A percentile compares a stretch with the other conserved stretches of the same genome.
phyloP scores from a whole-genome alignment of 1,140 invertebrate genomes.

The Charaxes varanes region DNA sequence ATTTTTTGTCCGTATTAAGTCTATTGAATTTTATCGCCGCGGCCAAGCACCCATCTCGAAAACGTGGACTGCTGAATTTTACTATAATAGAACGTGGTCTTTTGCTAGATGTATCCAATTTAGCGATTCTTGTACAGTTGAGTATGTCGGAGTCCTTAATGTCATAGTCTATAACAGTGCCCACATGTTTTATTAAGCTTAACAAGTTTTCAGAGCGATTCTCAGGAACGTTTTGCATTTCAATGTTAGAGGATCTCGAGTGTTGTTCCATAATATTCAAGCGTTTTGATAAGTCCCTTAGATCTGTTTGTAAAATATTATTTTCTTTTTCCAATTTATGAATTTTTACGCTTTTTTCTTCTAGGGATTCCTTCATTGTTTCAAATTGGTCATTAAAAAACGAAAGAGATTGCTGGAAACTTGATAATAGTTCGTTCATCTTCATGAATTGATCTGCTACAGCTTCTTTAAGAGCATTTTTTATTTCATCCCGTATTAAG shows the following conservation, averaged over 20 bases:
- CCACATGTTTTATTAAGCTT: constrained; percentile 1
- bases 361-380: constrained; percentile 1
- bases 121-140: not conserved
- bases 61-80: no score
- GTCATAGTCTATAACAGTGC: constrained; percentile 1
- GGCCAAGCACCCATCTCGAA: constrained; percentile 1
- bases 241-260: constrained; percentile 5
- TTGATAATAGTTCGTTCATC: constrained; percentile 1
- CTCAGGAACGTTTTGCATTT: no score
- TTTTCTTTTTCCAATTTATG: constrained; percentile 7
- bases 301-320: not conserved
- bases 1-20: not conserved
- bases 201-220: constrained; percentile 7
- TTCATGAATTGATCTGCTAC: constrained; percentile 3
- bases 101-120: no score
- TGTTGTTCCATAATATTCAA: constrained; percentile 4
- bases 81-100: no score
- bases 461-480: not conserved
- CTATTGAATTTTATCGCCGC: constrained; percentile 1
- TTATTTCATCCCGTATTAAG: constrained; percentile 3
- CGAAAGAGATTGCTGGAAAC: constrained; percentile 6
- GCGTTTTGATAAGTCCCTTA: no score
- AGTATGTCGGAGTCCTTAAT: no score
- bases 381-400: constrained; percentile 9
- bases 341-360: constrained; percentile 6